Evolutionary conservation across 1,140 invertebrate species (phyloP), one percentile per base, ranked within the genome.

Genomic region (Agrilus planipennis): DNA sequence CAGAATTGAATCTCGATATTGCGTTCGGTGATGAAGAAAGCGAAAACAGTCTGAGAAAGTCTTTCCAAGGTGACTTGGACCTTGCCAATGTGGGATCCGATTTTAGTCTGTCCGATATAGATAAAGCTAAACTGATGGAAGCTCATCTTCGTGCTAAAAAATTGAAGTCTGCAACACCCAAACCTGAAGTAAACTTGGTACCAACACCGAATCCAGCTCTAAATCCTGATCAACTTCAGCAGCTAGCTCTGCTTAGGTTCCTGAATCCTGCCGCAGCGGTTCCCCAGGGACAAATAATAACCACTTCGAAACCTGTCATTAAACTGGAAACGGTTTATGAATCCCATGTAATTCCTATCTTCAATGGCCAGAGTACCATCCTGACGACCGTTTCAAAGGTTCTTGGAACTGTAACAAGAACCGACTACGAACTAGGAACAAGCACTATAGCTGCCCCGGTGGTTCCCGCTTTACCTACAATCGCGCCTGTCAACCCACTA

Each of bases 1-100:
- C 84, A 2, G 85, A 89, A 59, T 58, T 90, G 5, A 81, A 89
- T 53, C 63, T 89, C 34, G 83, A 90, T 56, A 61, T 89, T 10
- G 83, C 90, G 53, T 84, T 85, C 50, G 79, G 84, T 6, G 83
- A 89, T 50, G 79, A 85, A 20, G 77, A 84, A 28, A 77, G 80
- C 34, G 65, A 67, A 6, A 76, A 78, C 29, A 62, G 72, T 12
- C 70, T 74, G 28, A 63, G 71, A 22, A 71, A 76, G 6, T 56
- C 62, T 1, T 63, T 66, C 2, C 75, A 81, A 6, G 73, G 70
- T 12, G 54, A 69, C 10, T 44, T 51, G n/a, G 77, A 81, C 34
- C 55, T 80, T 18, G 71, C 76, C 3, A 75, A 75, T 39, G 67
- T 80, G 25, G 77, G 77, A n/a, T 72, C 71, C 1, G 72, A 79